phyloP scores from a whole-genome alignment of 2,888 invertebrate genomes.

The Onchidella celtica region DNA sequence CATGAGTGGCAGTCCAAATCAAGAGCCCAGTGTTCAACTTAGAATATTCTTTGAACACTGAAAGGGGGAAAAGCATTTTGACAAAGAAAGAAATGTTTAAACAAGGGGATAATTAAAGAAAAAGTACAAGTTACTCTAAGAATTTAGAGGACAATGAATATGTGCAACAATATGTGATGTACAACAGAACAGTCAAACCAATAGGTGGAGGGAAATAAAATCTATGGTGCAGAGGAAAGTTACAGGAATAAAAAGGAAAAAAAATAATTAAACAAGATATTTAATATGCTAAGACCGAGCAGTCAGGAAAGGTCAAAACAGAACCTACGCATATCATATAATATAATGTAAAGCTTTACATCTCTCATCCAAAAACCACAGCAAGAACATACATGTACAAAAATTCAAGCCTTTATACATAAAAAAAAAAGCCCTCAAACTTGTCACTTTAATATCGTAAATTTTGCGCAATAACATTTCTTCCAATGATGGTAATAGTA shows the following conservation, averaged over 20 bases:
- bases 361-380: conserved; percentile 14
- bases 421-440: no score
- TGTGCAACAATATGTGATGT: conserved; percentile 21
- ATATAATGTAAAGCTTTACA: background rate
- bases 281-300: background rate
- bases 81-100: background rate
- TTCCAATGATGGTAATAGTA: no score
- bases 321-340: background rate
- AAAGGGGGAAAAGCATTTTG: background rate
- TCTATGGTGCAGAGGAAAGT: conserved; percentile 28
- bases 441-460: conserved; percentile 13
- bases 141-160: conserved; percentile 4
- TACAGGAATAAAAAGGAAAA: conserved; percentile 24
- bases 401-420: conserved; percentile 1
- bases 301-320: background rate
- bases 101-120: background rate
- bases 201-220: conserved; percentile 17
- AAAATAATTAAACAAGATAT: background rate
- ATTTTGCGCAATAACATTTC: background rate
- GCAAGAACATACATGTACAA: conserved; percentile 34
- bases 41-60: no score
- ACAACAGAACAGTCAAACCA: conserved; percentile 4
- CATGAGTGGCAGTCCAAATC: no score
- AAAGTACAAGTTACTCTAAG: background rate
- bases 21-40: no score